Base-by-base conservation (phyloP, 2,797 vertebrate species). In the Pempheris klunzingeri region DNA sequence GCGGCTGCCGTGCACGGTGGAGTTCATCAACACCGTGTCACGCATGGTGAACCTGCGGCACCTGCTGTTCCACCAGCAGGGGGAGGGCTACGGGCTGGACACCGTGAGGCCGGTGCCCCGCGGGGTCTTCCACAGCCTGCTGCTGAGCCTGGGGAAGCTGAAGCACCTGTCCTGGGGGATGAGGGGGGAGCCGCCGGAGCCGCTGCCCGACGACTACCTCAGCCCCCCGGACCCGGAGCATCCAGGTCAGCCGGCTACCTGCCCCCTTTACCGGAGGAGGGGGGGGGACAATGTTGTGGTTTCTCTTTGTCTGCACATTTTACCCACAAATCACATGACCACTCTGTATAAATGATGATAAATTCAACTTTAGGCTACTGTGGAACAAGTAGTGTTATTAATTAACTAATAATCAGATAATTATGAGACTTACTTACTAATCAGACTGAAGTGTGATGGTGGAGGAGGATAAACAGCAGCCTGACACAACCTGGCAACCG, bases 131-230 rank as follows among this genome's bases (percentile, higher is more conserved):
- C 90, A 92, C 66, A 15, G 55, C 17, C 46, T 92, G 70, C 72
- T 92, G 78, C 75, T 81, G 4, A 44, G 11, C 58, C 85, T 92
- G 17, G 68, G 66, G 55, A 90, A 81, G 32, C 90, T 92, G 7
- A 47, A 30, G 41, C 83, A 89, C 49, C 85, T 92, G 65, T 91
- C 89, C 20, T 92, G 92, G 92, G 90, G 92, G 0, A 92, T 92
- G 92, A 88, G 77, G 62, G 91, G 86, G 0, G 92, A 92, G 46
- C 88, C 85, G 0, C 74, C 79, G 0, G 83, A 85, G 14, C 86
- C 91, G 17, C 87, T 92, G 26, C 81, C 82, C 2, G 85, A 92
- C 2, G 82, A 92, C 66, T 92, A 91, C 84, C 57, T 92, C 1
- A 88, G 80, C 50, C 90, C 91, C 2, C 7, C 53, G 13, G 78